Evolutionary conservation across 2,797 vertebrate species (phyloP).

Genomic region (Lutjanus campechanus): DNA sequence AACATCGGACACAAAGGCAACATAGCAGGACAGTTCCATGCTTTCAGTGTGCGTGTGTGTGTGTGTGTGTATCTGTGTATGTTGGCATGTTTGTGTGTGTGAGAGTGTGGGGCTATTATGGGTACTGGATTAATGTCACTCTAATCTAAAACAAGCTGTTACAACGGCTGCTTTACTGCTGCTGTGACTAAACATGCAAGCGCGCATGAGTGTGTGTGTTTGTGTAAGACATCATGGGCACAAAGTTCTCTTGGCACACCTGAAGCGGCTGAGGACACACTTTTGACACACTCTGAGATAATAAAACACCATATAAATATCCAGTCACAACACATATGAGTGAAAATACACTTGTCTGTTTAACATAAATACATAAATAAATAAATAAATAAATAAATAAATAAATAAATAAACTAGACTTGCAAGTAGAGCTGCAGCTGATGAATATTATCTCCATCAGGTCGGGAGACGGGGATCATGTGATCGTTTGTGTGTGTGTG

Average conservation of each 20-base stretch:
- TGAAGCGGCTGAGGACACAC: constrained; percentile 66
- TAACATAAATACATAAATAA: neutral
- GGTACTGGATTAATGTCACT: constrained; percentile 48
- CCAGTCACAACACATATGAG: constrained; percentile 43
- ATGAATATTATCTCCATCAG: too few species aligned
- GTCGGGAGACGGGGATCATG: too few species aligned
- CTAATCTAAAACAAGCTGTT: constrained; percentile 63
- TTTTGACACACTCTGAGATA: constrained; percentile 62
- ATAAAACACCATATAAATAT: constrained; percentile 65
- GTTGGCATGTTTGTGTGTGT: neutral
- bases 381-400: neutral
- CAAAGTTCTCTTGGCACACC: constrained; percentile 75
- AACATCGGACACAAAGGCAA: constrained; percentile 75
- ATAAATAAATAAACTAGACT: constrained; percentile 3
- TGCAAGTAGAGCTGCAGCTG: constrained; percentile 7
- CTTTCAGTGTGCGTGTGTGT: constrained; percentile 33
- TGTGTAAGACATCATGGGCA: constrained; percentile 76
- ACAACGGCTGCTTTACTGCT: constrained; percentile 60
- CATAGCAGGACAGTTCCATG: constrained; percentile 57
- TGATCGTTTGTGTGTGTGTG: too few species aligned
- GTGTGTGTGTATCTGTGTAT: constrained; percentile 11
- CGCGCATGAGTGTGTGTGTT: constrained; percentile 42
- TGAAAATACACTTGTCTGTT: constrained; percentile 35
- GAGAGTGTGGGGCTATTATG: constrained; percentile 43
- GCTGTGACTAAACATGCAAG: constrained; percentile 75